Conservation (phyloP, 1,140 invertebrate species). For the Sinella curviseta region DNA sequence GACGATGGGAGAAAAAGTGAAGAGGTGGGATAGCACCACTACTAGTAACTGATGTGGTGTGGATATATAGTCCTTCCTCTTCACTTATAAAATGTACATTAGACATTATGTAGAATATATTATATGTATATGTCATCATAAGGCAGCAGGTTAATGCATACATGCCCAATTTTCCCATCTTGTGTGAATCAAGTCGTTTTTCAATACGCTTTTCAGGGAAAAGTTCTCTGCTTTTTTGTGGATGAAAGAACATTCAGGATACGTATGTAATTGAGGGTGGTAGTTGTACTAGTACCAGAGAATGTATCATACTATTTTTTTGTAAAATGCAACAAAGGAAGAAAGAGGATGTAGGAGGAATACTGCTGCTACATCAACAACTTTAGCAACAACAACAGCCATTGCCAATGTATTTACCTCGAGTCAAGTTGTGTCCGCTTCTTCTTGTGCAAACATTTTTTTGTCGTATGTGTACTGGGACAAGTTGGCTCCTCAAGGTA, state of each 20-base stretch:
- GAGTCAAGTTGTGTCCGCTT: not conserved
- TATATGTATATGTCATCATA: not conserved
- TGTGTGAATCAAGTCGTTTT: not conserved
- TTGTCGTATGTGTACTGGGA: not conserved
- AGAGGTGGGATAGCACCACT: too few relatives aligned
- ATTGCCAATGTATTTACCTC: not conserved
- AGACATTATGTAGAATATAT: not conserved
- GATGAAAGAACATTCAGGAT: too few relatives aligned
- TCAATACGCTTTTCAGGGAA: too few relatives aligned
- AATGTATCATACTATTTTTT: too few relatives aligned
- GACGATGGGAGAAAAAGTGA: not conserved
- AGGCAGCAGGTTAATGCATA: not conserved
- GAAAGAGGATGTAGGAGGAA: slow-evolving; percentile 2
- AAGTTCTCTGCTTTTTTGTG: too few relatives aligned
- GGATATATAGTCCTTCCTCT: too few relatives aligned
- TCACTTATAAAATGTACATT: too few relatives aligned
- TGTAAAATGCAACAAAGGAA: not conserved
- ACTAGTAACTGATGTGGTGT: too few relatives aligned
- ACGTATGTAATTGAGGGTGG: not conserved
- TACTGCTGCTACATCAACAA: not conserved
- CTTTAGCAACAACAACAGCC: not conserved
- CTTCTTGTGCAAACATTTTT: not conserved
- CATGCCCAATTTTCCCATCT: not conserved
- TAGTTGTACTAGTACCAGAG: not conserved
- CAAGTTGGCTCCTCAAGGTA: not conserved